phyloP scores from a whole-genome alignment of 2,888 invertebrate species.

The Dicycla oo region DNA sequence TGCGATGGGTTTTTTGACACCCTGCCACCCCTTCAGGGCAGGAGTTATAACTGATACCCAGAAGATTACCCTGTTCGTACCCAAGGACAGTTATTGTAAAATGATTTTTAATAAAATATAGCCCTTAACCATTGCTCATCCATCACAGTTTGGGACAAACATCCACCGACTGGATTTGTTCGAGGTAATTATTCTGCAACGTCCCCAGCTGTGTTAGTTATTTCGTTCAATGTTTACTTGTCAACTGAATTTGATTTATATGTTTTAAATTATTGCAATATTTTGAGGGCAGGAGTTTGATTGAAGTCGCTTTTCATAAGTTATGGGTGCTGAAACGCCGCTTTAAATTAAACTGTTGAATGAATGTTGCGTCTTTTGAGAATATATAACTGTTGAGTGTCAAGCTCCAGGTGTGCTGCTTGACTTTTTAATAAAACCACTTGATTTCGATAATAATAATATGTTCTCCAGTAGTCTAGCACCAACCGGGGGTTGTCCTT shows the following conservation, averaged over 20 bases:
- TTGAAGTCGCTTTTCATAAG: not conserved
- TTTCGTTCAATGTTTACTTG: conserved; percentile 46
- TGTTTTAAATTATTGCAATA: conserved; percentile 37
- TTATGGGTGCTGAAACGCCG: not conserved
- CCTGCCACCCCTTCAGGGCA: not conserved
- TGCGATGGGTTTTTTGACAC: not conserved
- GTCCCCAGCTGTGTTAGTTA: conserved; percentile 42
- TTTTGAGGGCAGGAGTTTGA: not conserved
- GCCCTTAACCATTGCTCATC: conserved; percentile 51
- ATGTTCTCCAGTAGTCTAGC: no score
- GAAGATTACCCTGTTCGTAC: not conserved
- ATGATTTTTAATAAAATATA: not conserved
- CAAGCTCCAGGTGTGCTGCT: not conserved
- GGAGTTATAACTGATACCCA: no score
- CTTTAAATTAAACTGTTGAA: not conserved
- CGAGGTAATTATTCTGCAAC: conserved; percentile 55
- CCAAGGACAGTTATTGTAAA: not conserved
- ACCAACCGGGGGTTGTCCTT: no score
- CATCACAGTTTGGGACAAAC: conserved; percentile 41
- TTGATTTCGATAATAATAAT: not conserved
- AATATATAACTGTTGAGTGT: not conserved
- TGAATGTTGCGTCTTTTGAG: not conserved
- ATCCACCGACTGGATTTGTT: conserved; percentile 46
- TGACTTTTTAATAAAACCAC: not conserved
- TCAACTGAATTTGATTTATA: conserved; percentile 46